Percentiles rank a stretch among this genome's conserved stretches.
These are phyloP conservation scores for Amazona vittata DNA, from an alignment of 2,113 vertebrate genomes.

Conservation along the genomic window DNA sequence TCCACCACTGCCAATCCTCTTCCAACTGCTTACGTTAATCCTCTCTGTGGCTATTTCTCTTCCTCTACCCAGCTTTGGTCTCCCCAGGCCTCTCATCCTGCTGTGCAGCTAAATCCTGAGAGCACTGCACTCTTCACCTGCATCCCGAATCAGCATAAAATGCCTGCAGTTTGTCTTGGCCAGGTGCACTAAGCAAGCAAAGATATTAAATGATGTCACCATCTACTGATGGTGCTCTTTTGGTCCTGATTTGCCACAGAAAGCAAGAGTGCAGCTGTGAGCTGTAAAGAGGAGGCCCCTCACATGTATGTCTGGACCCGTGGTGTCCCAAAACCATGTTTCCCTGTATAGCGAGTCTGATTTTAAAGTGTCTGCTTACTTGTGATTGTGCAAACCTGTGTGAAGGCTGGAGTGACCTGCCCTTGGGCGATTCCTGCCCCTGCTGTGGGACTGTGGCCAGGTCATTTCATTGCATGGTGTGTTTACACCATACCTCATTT, in stretches of 20 bases:
- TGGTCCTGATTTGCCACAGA: background rate
- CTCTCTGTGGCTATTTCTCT: background rate
- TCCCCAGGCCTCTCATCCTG: background rate
- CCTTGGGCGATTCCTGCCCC: background rate
- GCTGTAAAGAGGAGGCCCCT: background rate
- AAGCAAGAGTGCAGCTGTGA: background rate
- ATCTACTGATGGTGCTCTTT: background rate
- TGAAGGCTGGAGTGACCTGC: background rate
- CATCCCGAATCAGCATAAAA: background rate
- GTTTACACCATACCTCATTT: background rate
- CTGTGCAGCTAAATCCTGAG: background rate
- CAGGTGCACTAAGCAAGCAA: background rate
- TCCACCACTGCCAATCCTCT: background rate
- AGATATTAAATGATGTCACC: background rate
- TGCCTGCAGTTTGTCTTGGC: background rate
- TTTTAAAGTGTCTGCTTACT: background rate
- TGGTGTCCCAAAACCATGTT: background rate
- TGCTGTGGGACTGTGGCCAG: background rate
- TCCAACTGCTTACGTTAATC: background rate
- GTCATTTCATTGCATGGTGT: background rate
- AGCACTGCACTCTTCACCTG: background rate
- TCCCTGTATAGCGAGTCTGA: background rate
- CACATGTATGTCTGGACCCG: rapidly evolving
- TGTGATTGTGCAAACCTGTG: background rate
- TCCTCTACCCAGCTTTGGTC: background rate